Percentiles rank a stretch among this genome's conserved stretches.
Conservation (phyloP, 2,888 invertebrate species). For the Stenolophus ochropezus region DNA sequence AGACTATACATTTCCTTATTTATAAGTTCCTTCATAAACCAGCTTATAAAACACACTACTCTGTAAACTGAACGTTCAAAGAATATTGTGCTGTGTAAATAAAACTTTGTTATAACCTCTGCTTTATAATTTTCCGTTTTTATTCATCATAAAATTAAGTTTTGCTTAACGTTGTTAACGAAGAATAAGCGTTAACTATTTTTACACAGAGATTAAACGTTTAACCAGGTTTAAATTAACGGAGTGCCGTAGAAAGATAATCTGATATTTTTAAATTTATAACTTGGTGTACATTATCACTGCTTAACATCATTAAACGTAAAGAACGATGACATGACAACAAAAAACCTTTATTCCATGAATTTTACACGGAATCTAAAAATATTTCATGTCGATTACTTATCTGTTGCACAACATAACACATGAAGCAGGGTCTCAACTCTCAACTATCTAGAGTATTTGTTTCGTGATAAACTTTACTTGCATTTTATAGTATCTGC, state of each 20-base stretch:
- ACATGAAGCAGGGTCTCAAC: too few relatives aligned
- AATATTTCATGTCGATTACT: too few relatives aligned
- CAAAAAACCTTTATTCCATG: neutral
- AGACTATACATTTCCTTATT: conserved; percentile 32
- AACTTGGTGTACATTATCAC: neutral
- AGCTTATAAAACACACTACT: conserved; percentile 31
- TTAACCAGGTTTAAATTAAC: neutral
- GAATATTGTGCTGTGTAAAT: conserved; percentile 25
- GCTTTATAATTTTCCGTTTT: conserved; percentile 7
- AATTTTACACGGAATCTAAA: neutral
- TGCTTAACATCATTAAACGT: neutral
- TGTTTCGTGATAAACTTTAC: too few relatives aligned
- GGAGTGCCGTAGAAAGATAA: conserved; percentile 21
- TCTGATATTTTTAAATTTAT: conserved; percentile 32
- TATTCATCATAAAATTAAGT: conserved; percentile 34
- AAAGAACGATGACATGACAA: neutral
- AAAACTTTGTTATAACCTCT: conserved; percentile 30
- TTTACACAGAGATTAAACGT: conserved; percentile 13
- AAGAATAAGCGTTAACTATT: conserved; percentile 29
- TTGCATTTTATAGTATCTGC: too few relatives aligned
- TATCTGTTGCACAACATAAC: too few relatives aligned
- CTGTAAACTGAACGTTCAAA: conserved; percentile 28
- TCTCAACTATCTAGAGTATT: too few relatives aligned
- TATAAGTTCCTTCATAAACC: conserved; percentile 38
- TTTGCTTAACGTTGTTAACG: conserved; percentile 26